Evolutionary conservation across 92 coral and sea anemone genomes (phyloP).

Genomic region (Parazoanthus atlanticus): DNA sequence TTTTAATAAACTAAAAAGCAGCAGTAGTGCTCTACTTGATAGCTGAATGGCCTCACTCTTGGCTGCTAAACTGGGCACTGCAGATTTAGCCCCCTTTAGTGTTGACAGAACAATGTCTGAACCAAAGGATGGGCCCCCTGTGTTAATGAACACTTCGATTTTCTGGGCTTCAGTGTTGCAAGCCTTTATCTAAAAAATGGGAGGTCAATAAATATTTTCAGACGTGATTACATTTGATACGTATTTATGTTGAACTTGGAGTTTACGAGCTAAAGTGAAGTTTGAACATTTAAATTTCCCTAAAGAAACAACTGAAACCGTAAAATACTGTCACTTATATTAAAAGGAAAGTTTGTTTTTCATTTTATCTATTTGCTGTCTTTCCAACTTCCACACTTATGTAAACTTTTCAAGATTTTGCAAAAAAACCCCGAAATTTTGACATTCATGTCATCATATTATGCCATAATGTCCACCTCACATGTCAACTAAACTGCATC

Average conservation of each 20-base stretch:
- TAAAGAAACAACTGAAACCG: too few relatives aligned
- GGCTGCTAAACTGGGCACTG: slow-evolving; percentile 61
- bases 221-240: background rate
- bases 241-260: background rate
- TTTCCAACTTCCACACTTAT: too few relatives aligned
- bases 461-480: too few relatives aligned
- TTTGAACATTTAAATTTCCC: too few relatives aligned
- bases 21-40: slow-evolving; percentile 31
- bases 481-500: too few relatives aligned
- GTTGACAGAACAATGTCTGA: slow-evolving; percentile 89
- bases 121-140: slow-evolving; percentile 86
- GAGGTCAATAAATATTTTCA: background rate
- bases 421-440: too few relatives aligned
- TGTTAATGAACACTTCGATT: slow-evolving; percentile 87
- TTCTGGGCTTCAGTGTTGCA: slow-evolving; percentile 95
- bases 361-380: too few relatives aligned
- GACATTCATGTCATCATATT: too few relatives aligned
- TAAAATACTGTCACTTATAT: too few relatives aligned
- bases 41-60: slow-evolving; percentile 31
- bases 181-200: slow-evolving; percentile 72
- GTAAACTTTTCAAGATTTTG: too few relatives aligned
- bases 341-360: too few relatives aligned
- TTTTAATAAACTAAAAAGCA: slow-evolving; percentile 37
- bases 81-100: slow-evolving; percentile 78
- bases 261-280: background rate